Evolutionary conservation across 37 sponge, comb jelly and placozoan genomes (phyloP).

Genomic region (Diacarnus erythraeanus): DNA sequence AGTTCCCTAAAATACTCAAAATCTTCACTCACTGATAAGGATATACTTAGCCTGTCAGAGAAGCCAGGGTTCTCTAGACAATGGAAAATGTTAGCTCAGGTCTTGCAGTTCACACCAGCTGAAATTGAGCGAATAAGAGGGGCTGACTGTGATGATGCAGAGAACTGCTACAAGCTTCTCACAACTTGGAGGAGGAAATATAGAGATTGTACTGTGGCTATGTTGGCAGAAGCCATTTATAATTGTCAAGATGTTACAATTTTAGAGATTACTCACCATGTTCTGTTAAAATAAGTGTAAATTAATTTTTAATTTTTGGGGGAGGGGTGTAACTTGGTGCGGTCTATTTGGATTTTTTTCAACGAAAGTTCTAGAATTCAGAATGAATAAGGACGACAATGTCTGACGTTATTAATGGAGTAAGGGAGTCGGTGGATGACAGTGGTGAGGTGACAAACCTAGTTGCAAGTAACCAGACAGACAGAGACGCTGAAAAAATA

Average conservation of each 20-base stretch:
- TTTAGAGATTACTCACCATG: conserved; percentile 2
- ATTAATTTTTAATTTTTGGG: not conserved
- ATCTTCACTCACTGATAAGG: not conserved
- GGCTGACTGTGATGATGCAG: conserved; percentile 19
- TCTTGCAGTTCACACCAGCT: conserved; percentile 13
- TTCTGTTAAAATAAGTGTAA: not conserved
- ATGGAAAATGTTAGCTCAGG: conserved; percentile 19
- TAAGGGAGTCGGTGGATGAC: not conserved
- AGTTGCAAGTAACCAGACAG: not conserved
- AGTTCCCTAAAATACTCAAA: not conserved
- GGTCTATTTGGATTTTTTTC: not conserved
- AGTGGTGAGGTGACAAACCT: not conserved
- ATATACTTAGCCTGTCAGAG: conserved; percentile 2
- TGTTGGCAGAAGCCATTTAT: conserved; percentile 26
- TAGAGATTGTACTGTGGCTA: not conserved
- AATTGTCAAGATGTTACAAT: not conserved
- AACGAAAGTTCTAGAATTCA: no score
- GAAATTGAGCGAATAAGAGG: conserved; percentile 25
- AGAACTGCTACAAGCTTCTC: conserved; percentile 45
- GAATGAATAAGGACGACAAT: no score
- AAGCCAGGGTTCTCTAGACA: conserved; percentile 16
- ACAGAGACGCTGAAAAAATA: not conserved
- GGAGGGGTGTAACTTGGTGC: not conserved
- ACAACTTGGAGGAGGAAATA: not conserved
- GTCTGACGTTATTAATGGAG: no score